phyloP scores from a whole-genome alignment of 2,888 invertebrate species.

The Phymatocera aterrima region DNA sequence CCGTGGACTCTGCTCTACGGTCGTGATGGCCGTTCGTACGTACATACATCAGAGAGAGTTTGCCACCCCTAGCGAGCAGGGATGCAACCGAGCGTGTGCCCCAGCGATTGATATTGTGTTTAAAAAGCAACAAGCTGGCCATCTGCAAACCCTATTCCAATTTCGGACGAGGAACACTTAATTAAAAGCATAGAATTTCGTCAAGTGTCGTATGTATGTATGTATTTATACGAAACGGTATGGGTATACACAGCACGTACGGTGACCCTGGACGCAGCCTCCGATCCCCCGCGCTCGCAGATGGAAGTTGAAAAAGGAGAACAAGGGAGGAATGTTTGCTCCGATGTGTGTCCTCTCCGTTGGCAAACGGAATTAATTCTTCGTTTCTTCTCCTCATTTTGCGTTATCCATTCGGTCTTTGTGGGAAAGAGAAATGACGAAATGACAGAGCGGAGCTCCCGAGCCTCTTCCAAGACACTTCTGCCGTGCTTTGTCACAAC shows the following conservation, averaged over 20 bases:
- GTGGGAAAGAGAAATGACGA: no score
- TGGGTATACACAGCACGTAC: neutral
- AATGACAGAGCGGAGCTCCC: no score
- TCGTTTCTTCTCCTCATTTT: no score
- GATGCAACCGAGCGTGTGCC: constrained; percentile 37
- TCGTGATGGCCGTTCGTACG: constrained; percentile 5
- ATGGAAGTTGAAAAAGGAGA: no score
- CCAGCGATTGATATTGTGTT: constrained; percentile 46
- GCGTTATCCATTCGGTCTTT: no score
- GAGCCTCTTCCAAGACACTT: no score
- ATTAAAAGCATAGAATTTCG: constrained; percentile 42
- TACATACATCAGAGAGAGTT: constrained; percentile 41
- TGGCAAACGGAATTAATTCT: no score
- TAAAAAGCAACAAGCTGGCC: constrained; percentile 45
- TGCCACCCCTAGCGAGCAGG: constrained; percentile 32
- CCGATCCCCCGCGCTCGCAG: no score
- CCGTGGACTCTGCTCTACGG: neutral
- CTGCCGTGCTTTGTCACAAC: no score
- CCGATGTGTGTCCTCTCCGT: no score
- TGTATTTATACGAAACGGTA: neutral
- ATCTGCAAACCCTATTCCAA: constrained; percentile 39
- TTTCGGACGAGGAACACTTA: constrained; percentile 25
- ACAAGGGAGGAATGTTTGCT: no score
- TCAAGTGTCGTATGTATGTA: neutral
- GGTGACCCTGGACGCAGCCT: no score